Conservation (phyloP, 2,888 invertebrate genomes). For the Scaeva pyrastri region DNA sequence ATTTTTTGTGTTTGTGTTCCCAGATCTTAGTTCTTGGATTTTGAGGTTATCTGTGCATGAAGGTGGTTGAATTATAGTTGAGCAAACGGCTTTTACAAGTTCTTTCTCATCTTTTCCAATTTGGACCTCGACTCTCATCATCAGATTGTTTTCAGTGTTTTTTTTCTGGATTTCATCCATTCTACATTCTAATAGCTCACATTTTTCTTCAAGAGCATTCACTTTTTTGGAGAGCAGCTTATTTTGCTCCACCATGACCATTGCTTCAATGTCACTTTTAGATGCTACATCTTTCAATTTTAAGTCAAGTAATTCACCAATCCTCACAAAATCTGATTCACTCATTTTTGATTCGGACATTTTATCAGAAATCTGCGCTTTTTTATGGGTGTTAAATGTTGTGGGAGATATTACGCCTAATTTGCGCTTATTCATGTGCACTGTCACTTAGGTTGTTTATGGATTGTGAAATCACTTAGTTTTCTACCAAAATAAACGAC, state of each 20-base stretch:
- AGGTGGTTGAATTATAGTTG: neutral
- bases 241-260: neutral
- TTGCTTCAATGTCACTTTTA: neutral
- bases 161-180: neutral
- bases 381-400: conserved; percentile 7
- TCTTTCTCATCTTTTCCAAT: conserved; percentile 8
- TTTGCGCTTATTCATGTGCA: conserved; percentile 1
- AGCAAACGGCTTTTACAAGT: neutral
- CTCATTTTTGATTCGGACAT: neutral
- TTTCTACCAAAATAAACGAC: no score
- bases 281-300: neutral
- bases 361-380: neutral
- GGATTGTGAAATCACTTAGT: no score
- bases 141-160: neutral
- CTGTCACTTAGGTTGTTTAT: neutral
- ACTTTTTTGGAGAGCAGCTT: neutral
- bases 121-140: neutral
- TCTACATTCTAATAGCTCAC: neutral
- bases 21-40: neutral
- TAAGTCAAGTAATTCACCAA: neutral
- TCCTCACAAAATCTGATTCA: neutral
- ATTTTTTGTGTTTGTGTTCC: neutral
- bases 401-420: neutral
- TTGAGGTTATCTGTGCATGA: neutral
- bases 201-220: neutral